Evolutionary conservation across 2,888 invertebrate species (phyloP).

Genomic region (Margaritifera margaritifera): DNA sequence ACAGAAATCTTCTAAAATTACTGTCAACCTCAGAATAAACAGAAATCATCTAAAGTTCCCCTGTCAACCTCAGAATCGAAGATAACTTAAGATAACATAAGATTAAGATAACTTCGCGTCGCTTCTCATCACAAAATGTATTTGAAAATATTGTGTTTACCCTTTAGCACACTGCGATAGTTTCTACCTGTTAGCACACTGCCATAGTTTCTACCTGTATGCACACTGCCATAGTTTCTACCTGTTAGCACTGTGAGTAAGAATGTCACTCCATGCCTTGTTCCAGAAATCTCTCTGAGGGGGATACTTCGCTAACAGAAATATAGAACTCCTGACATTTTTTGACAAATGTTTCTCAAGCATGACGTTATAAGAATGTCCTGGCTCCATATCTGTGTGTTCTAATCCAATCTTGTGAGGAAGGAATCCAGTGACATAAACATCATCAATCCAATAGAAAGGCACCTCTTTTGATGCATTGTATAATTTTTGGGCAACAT

Average conservation of each 20-base stretch:
- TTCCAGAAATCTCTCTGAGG: constrained; percentile 26
- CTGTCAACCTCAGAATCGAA: too few species aligned
- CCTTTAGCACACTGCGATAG: too few species aligned
- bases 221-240: too few species aligned
- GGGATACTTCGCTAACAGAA: constrained; percentile 39
- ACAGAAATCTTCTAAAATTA: too few species aligned
- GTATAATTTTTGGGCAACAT: constrained; percentile 34
- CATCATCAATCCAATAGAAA: constrained; percentile 62
- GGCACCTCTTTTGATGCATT: constrained; percentile 32
- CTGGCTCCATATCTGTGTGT: constrained; percentile 28
- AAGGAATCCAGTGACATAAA: constrained; percentile 57
- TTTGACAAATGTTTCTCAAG: constrained; percentile 20
- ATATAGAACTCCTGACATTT: constrained; percentile 26
- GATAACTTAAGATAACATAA: too few species aligned
- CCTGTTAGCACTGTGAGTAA: background rate
- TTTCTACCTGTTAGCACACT: too few species aligned
- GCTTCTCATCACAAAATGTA: too few species aligned
- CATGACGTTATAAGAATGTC: constrained; percentile 30
- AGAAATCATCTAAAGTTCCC: too few species aligned
- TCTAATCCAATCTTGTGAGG: constrained; percentile 32
- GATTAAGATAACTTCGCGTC: too few species aligned
- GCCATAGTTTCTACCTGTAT: too few species aligned
- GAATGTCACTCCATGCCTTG: constrained; percentile 29
- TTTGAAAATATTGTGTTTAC: too few species aligned
- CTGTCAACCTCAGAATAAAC: too few species aligned